Percentiles rank a stretch among this genome's conserved stretches.
Evolutionary conservation across 2,888 invertebrate genomes (phyloP).

Genomic region (Panopea generosa): DNA sequence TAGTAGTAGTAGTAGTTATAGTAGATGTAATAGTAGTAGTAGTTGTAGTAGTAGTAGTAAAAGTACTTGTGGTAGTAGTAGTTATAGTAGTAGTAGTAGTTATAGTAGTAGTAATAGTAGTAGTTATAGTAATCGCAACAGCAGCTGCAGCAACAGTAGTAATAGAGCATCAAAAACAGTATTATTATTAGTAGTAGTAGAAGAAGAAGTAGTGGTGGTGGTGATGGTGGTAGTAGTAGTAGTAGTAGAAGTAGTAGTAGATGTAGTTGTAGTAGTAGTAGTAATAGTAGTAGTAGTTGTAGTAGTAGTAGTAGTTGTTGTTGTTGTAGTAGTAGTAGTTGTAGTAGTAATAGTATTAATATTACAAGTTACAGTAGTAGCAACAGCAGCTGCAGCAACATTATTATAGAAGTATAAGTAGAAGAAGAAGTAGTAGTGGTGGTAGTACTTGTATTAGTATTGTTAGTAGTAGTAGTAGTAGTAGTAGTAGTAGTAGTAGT

Average conservation of each 20-base stretch:
- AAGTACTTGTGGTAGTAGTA: too few species aligned
- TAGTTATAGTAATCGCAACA: not conserved
- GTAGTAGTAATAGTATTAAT: not conserved
- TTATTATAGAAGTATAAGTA: too few species aligned
- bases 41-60: too few species aligned
- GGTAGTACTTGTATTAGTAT: not conserved
- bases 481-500: not conserved
- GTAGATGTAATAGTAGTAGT: too few species aligned
- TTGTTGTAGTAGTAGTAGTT: not conserved
- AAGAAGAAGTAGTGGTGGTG: not conserved
- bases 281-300: not conserved
- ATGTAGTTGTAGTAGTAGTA: not conserved
- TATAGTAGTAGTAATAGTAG: not conserved
- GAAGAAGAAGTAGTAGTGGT: not conserved
- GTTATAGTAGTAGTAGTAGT: conserved; percentile 3
- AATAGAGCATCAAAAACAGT: not conserved
- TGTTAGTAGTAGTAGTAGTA: not conserved
- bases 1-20: too few species aligned
- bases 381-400: not conserved
- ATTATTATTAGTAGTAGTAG: too few species aligned
- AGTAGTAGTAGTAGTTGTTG: not conserved
- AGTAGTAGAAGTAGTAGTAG: not conserved
- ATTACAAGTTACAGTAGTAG: not conserved
- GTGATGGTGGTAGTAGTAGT: not conserved
- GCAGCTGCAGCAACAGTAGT: too few species aligned